Base-by-base conservation (phyloP, 2,113 vertebrate genomes). In the Brachyhypopomus occidentalis region DNA sequence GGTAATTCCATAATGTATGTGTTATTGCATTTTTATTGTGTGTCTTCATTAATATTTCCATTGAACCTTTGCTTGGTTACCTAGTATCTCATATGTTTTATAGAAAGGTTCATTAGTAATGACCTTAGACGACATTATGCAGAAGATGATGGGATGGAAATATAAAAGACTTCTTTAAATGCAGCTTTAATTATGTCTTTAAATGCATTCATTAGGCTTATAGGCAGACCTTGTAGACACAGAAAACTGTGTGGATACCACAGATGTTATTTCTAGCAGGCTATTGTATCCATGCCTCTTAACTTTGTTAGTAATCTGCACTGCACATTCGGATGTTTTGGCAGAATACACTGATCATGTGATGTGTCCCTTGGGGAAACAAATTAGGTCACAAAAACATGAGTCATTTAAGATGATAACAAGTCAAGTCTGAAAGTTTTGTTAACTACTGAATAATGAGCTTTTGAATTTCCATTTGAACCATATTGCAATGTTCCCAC, bases 351-450 rank as follows among this genome's bases (percentile, higher is more conserved):
- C 34, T 41, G 20, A 70, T 30, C 30, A 41, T 41, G 66, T 70
- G 34, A 70, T 14, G 9, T 52, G 9, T 70, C 66, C 36, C 34
- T 41, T 17, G 9, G 36, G 36, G 34, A 70, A 41, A 22, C 66
- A 70, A 70, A 23, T 22, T 20, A 70, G 36, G n/a, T 67, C 30
- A 38, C 64, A 38, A 67, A 66, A 67, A 38, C 64, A 67, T 38
- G 64, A 67, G 64, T 38, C 30, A 38, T n/a, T 41, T 22, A 70
- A n/a, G 34, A 70, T 36, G 27, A 41, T 41, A 70, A 70, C 66
- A 70, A 41, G 66, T 30, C 30, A 30, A 70, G 66, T 70, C 36
- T 66, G 4, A 41, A 70, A 41, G 34, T 41, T 70, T n/a, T 36
- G 34, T 34, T 8, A 67, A 41, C 2, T 70, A 14, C 12, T 14